These are phyloP conservation scores for Indri indri DNA, from an alignment of 2,113 vertebrate genomes.

Conservation along the genomic window DNA sequence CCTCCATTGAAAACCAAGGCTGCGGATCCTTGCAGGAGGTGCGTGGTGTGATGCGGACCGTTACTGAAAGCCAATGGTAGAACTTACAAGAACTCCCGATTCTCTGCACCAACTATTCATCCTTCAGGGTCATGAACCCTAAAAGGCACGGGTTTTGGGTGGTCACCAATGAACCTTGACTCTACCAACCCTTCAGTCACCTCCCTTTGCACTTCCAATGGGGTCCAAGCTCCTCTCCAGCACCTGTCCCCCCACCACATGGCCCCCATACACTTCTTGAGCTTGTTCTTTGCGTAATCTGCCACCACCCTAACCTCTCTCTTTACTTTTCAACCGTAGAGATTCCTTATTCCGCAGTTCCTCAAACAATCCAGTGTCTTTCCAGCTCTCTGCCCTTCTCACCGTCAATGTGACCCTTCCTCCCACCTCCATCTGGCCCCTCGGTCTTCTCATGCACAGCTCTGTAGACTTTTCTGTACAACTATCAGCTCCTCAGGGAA, in stretches of 20 bases:
- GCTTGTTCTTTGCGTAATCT: not conserved
- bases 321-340: accelerated
- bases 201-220: not conserved
- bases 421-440: not conserved
- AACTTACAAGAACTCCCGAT: not conserved
- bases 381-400: not conserved
- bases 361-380: not conserved
- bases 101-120: not conserved
- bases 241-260: accelerated
- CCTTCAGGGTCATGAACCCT: not conserved
- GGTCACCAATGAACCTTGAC: not conserved
- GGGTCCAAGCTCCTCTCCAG: not conserved
- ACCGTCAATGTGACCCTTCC: accelerated
- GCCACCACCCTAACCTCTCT: not conserved
- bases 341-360: not conserved
- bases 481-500: not conserved
- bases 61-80: not conserved
- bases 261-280: too few species aligned
- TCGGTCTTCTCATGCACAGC: not conserved
- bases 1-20: not conserved
- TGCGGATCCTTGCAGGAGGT: not conserved
- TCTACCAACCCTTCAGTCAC: not conserved
- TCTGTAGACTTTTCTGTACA: not conserved
- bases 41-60: not conserved
- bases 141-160: not conserved